Conservation (phyloP, 2,113 vertebrate species). For the Clarias gariepinus region DNA sequence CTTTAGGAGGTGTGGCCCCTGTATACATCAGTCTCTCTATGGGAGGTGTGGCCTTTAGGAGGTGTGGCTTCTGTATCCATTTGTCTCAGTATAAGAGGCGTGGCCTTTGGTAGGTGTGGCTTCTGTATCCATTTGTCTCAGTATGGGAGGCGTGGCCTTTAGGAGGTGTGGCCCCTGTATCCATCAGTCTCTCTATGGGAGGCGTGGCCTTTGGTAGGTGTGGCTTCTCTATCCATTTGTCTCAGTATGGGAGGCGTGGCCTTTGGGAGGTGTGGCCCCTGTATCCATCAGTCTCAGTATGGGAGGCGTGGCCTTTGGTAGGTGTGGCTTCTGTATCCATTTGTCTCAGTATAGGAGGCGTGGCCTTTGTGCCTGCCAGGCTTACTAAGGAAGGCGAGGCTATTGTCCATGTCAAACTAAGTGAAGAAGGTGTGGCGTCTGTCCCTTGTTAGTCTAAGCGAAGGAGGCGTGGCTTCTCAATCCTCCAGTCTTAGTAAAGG, state of each 20-base stretch:
- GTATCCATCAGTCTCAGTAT: fast-evolving
- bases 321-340: neutral
- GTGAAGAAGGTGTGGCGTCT: neutral
- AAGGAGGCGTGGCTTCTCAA: neutral
- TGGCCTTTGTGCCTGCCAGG: neutral
- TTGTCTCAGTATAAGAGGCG: neutral
- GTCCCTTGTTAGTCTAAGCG: neutral
- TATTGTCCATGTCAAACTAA: too few species aligned
- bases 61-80: neutral
- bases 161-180: neutral
- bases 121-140: too few species aligned
- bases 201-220: neutral
- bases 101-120: too few species aligned
- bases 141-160: too few species aligned
- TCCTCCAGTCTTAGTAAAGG: neutral
- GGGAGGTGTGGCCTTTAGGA: neutral
- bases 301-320: neutral
- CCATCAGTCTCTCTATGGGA: fast-evolving
- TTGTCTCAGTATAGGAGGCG: neutral
- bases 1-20: neutral
- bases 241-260: neutral
- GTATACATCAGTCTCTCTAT: neutral
- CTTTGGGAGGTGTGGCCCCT: neutral
- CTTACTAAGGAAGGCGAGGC: neutral
- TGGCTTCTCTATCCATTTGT: neutral